Base-by-base conservation (phyloP, 64 coral and sea anemone genomes). In the Trachythela sp. region DNA sequence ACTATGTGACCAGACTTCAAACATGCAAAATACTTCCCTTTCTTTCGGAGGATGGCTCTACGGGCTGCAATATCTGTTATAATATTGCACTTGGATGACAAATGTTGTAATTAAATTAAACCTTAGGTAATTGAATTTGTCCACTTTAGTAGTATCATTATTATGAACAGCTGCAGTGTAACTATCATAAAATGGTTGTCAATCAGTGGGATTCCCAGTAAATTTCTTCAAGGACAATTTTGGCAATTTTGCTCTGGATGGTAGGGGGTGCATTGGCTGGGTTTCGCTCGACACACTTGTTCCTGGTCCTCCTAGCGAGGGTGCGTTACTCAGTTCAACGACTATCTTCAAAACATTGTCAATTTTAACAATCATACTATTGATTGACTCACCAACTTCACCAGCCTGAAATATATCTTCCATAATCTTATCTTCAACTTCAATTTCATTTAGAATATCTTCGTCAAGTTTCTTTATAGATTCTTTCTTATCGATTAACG, bases 141-240 rank as follows among this genome's bases (percentile, higher is more conserved):
- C 87, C 42, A 89, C 75, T 15, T 22, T 72, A 13, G 67, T 9
- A 8, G 31, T 0, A 9, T 22, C 2, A 39, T 90, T 90, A 29
- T 68, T 90, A 18, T 90, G 77, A 17, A 90, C 41, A 22, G 89
- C 89, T n/a, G 89, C 50, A 42, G 76, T 84, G 22, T 40, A 90
- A 17, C 50, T 84, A 33, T 90, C 89, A 70, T 48, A 85, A 90
- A 90, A 90, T 29, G 52, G 34, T 6, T 40, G 60, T 77, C 89
- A 90, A 8, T 40, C 34, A 64, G 89, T 64, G 5, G 54, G 60
- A 68, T 90, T 58, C 13, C 89, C 89, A 40, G 58, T 29, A 45
- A 90, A 90, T 2, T 51, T 84, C 1, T 36, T 54, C 58, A 70
- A 31, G 0, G 0, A 40, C 0, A 85, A 85, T 45, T 90, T 90